Evolutionary conservation across 2,888 invertebrate genomes (phyloP).

Genomic region (Drosophila phalerata): DNA sequence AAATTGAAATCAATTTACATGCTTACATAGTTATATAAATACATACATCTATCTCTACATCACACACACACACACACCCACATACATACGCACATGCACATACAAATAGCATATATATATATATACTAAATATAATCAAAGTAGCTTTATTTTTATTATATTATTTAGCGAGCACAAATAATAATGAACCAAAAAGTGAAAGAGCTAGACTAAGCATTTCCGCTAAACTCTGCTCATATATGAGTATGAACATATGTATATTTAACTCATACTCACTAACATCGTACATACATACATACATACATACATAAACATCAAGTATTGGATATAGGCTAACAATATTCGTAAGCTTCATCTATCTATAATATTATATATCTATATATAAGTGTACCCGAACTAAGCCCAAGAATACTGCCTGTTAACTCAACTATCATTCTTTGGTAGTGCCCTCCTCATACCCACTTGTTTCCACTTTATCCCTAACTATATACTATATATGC

Average conservation of each 20-base stretch:
- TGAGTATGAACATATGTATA: constrained; percentile 52
- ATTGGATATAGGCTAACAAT: constrained; percentile 2
- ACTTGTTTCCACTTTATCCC: background rate
- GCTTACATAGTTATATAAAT: constrained; percentile 20
- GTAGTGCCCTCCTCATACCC: background rate
- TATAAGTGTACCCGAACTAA: constrained; percentile 1
- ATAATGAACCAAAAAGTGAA: background rate
- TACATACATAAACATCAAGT: constrained; percentile 25
- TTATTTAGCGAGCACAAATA: constrained; percentile 47
- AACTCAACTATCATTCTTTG: constrained; percentile 7
- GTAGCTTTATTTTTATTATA: constrained; percentile 28
- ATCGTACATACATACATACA: constrained; percentile 28
- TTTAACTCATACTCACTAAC: constrained; percentile 37
- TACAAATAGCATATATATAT: constrained; percentile 29
- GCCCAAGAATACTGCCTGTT: constrained; percentile 16
- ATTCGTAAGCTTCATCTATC: background rate
- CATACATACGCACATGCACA: background rate
- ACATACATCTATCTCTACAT: constrained; percentile 6
- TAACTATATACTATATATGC: background rate
- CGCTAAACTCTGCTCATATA: constrained; percentile 7
- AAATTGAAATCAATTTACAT: constrained; percentile 11
- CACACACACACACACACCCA: constrained; percentile 12
- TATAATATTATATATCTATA: background rate
- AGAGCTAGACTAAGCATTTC: constrained; percentile 15
- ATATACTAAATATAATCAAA: constrained; percentile 16